Evolutionary conservation across 1,140 invertebrate species (phyloP), one percentile per base, ranked within the genome.

Genomic region (Tribolium castaneum): DNA sequence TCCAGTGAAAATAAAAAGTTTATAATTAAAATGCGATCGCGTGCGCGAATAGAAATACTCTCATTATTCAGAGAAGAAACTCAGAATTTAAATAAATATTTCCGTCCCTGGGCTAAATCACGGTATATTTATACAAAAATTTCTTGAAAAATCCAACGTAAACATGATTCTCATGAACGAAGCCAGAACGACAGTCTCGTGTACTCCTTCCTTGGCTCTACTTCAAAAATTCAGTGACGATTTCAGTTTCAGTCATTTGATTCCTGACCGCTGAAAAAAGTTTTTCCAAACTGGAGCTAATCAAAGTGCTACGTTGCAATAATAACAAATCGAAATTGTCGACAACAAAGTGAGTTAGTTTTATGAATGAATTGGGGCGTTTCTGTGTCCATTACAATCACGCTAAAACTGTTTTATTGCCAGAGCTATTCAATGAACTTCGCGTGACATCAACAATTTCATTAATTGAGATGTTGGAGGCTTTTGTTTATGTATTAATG

Each of bases 221-320:
- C 39, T 71, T 49, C 35, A 19, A 16, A n/a, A 16, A 70, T 34
- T 22, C 30, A 3, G 34, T 72, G 13, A n/a, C 35, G 35, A 13
- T 39, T 7, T 12, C 39, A 3, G 1, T 39, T 71, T 73, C 56
- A 19, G 16, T 19, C 16, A 19, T 19, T 19, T 19, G 16, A 19
- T 19, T 19, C 16, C 2, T 19, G 25, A 1, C 25, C 5, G 25
- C 25, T 30, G 25, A 30, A 30, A 30, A 30, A 30, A 30, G 25
- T 3, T 7, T 13, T 56, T 22, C 34, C 30, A 76, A 75, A 22
- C 79, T 80, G 79, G 79, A 80, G 75, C 77, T 80, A 71, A 59
- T 80, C 12, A 80, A 78, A 54, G 77, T 80, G 71, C 70, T 78
- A 22, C 78, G 71, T 30, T 62, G 51, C 72, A 70, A 72, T 10